Percentiles rank a stretch among this genome's conserved stretches.
phyloP scores from a whole-genome alignment of 1,140 invertebrate genomes.

The Arion vulgaris region DNA sequence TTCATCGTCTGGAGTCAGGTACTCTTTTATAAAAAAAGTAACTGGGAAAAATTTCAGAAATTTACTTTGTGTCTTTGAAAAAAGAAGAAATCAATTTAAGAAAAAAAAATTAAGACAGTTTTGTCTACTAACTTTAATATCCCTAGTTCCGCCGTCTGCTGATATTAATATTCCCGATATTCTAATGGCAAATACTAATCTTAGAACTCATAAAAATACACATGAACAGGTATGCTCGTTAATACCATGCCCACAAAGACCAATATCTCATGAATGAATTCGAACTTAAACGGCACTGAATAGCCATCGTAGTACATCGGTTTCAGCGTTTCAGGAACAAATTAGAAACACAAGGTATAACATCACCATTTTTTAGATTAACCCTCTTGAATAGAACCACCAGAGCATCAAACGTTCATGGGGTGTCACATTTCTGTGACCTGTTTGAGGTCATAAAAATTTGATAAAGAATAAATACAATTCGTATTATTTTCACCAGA shows the following conservation, averaged over 20 bases:
- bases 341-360: neutral
- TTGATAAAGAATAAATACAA: neutral
- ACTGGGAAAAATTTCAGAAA: no score
- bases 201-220: neutral
- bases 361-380: neutral
- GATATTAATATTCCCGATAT: neutral
- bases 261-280: neutral
- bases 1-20: no score
- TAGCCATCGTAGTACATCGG: neutral
- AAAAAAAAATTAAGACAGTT: no score
- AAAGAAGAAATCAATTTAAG: no score
- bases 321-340: neutral
- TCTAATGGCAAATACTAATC: neutral
- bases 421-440: neutral
- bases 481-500: neutral
- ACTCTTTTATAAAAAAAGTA: no score
- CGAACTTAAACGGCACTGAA: neutral
- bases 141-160: no score
- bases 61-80: no score
- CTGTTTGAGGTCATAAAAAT: neutral
- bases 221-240: neutral
- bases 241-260: neutral
- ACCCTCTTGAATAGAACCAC: neutral
- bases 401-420: neutral
- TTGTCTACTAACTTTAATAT: no score